phyloP scores from a whole-genome alignment of 2,888 invertebrate species.

The Epirrhoe alternata region DNA sequence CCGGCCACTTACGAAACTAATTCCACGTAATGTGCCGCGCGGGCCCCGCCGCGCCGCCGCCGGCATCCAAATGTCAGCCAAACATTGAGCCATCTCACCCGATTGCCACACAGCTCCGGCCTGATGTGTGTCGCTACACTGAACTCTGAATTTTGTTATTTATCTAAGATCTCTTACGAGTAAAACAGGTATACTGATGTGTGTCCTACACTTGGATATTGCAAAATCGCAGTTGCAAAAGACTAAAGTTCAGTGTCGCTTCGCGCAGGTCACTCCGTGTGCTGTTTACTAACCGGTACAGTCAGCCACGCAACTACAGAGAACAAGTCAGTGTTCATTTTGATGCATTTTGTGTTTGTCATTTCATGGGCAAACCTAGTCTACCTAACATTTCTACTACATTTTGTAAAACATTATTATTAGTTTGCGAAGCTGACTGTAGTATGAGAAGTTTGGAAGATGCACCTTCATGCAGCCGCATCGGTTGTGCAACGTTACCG shows the following conservation, averaged over 20 bases:
- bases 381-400: no score
- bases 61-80: conserved; percentile 10
- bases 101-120: conserved; percentile 7
- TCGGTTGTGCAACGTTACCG: conserved; percentile 15
- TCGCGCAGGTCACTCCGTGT: conserved; percentile 3
- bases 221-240: conserved; percentile 7
- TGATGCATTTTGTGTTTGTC: not conserved
- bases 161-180: not conserved
- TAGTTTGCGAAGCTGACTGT: conserved; percentile 8
- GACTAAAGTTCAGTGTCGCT: conserved; percentile 21
- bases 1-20: not conserved
- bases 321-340: not conserved
- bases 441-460: not conserved
- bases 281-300: conserved; percentile 15
- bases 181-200: not conserved
- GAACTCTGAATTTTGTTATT: not conserved
- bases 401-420: not conserved
- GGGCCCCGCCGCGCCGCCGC: not conserved
- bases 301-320: conserved; percentile 2
- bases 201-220: not conserved
- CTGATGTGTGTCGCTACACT: not conserved
- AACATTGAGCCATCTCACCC: conserved; percentile 14
- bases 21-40: not conserved
- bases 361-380: not conserved
- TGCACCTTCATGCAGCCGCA: conserved; percentile 8